Conservation (phyloP, 1,140 invertebrate genomes). For the Caerostris darwini region DNA sequence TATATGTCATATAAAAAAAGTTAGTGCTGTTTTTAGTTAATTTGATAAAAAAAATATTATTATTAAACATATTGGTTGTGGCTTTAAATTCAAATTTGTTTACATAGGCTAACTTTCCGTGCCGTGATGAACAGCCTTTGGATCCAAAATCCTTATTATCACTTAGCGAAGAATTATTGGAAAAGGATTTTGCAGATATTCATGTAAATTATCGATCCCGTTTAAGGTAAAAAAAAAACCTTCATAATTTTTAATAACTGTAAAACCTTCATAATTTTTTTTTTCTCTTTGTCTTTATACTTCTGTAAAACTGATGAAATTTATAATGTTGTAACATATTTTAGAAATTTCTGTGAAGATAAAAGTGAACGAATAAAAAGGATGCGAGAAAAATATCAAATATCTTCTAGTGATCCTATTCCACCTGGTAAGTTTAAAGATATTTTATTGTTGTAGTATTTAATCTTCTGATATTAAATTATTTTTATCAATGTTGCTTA, state of each 20-base stretch:
- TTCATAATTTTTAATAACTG: too few relatives aligned
- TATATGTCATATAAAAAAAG: too few relatives aligned
- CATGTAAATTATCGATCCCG: constrained; percentile 33
- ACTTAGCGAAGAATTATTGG: constrained; percentile 37
- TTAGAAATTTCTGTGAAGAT: constrained; percentile 48
- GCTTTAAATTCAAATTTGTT: neutral
- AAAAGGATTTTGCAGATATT: neutral
- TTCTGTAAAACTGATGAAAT: too few relatives aligned
- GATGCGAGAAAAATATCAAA: neutral
- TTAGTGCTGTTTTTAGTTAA: too few relatives aligned
- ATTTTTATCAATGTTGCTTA: too few relatives aligned
- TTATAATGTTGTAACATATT: neutral
- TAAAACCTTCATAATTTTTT: neutral
- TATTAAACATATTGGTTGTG: too few relatives aligned
- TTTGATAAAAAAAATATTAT: too few relatives aligned
- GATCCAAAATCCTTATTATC: constrained; percentile 15
- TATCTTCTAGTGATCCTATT: neutral
- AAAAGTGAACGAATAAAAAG: constrained; percentile 19
- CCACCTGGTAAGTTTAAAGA: neutral
- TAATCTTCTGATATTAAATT: too few relatives aligned
- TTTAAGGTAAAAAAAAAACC: constrained; percentile 4
- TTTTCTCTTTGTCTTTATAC: neutral
- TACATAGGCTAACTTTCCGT: constrained; percentile 83
- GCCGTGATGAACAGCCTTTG: constrained; percentile 87
- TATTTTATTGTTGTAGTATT: neutral